Conservation (phyloP, 2,888 invertebrate genomes). For the Fragum whitleyi region DNA sequence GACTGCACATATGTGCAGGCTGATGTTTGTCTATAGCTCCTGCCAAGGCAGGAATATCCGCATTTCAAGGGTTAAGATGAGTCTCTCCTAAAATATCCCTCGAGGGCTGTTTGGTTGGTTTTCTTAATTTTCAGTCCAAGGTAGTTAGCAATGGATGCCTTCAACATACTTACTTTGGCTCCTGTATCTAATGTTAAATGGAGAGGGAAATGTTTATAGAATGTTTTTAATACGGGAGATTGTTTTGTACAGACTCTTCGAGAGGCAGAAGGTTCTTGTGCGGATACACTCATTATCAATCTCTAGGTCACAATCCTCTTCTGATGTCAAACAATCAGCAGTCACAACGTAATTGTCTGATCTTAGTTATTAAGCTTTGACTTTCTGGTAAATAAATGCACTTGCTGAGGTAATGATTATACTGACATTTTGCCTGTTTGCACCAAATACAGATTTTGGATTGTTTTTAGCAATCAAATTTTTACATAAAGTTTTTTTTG, state of each 20-base stretch:
- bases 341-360: background rate
- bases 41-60: too few species aligned
- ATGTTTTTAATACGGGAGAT: slow-evolving; percentile 57
- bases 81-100: slow-evolving; percentile 54
- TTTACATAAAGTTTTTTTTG: background rate
- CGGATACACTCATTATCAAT: background rate
- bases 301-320: background rate
- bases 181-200: slow-evolving; percentile 59
- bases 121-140: slow-evolving; percentile 49
- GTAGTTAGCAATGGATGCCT: slow-evolving; percentile 37
- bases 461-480: too few species aligned
- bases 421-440: slow-evolving; percentile 49
- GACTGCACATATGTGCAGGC: too few species aligned
- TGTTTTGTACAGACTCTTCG: slow-evolving; percentile 55
- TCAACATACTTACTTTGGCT: slow-evolving; percentile 59
- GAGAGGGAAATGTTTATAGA: slow-evolving; percentile 52
- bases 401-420: slow-evolving; percentile 25
- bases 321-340: background rate
- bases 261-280: slow-evolving; percentile 18
- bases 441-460: slow-evolving; percentile 46
- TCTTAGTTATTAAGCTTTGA: slow-evolving; percentile 7
- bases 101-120: slow-evolving; percentile 44
- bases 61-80: slow-evolving; percentile 20
- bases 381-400: slow-evolving; percentile 23
- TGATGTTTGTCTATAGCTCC: too few species aligned